phyloP scores from a whole-genome alignment of 2,888 invertebrate genomes.

The Eurytoma californica region DNA sequence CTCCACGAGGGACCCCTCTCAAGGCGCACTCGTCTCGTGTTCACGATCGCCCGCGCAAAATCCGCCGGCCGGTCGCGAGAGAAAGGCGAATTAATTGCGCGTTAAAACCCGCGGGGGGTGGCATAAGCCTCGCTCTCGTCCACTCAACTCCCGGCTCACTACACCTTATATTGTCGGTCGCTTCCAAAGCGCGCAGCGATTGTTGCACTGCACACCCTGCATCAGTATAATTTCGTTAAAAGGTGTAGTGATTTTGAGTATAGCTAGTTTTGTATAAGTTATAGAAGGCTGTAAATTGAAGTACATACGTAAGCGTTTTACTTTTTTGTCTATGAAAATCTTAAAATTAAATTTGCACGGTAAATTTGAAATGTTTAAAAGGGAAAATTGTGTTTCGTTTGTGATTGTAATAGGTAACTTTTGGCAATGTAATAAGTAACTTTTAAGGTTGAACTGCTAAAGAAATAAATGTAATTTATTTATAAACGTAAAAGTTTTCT shows the following conservation, averaged over 20 bases:
- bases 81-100: constrained; percentile 55
- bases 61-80: background rate
- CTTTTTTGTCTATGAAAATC: no score
- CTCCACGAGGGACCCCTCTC: background rate
- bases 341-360: no score
- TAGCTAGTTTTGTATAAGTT: background rate
- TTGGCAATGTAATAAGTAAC: no score
- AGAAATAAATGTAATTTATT: no score
- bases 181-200: constrained; percentile 23
- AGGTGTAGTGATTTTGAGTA: background rate
- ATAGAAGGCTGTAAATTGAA: background rate
- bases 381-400: no score
- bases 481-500: no score
- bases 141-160: constrained; percentile 66
- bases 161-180: constrained; percentile 41
- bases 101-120: constrained; percentile 33
- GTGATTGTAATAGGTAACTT: no score
- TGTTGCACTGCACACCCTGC: background rate
- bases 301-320: no score
- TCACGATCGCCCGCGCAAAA: constrained; percentile 26
- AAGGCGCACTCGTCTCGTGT: background rate
- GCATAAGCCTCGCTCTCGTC: background rate
- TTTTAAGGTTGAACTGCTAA: no score
- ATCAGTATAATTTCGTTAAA: background rate
- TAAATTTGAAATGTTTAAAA: no score